A percentile compares a stretch with the other conserved stretches of the same genome.
These are phyloP conservation scores for Drosophila anomelani DNA, from an alignment of 2,888 invertebrate species.

Conservation along the genomic window DNA sequence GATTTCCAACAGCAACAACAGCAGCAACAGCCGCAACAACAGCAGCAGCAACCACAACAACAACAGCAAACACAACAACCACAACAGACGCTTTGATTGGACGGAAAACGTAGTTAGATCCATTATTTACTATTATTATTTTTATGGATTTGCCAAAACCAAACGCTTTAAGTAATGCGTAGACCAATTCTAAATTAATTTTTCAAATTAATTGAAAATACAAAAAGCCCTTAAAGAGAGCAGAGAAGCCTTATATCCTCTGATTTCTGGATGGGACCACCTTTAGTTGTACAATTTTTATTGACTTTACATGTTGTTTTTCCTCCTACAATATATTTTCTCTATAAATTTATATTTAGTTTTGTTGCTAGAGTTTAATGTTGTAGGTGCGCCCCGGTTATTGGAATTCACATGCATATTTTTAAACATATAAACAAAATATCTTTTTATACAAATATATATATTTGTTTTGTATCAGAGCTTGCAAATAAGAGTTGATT, in stretches of 20 bases:
- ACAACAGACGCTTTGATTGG: slow-evolving; percentile 72
- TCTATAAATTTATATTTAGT: slow-evolving; percentile 40
- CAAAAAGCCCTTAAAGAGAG: neutral
- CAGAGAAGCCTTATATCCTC: neutral
- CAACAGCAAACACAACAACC: slow-evolving; percentile 71
- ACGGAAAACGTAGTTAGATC: slow-evolving; percentile 48
- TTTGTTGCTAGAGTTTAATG: slow-evolving; percentile 50
- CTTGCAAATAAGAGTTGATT: neutral
- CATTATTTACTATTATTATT: slow-evolving; percentile 28
- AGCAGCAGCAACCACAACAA: slow-evolving; percentile 50
- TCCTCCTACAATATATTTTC: slow-evolving; percentile 18
- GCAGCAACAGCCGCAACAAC: slow-evolving; percentile 53
- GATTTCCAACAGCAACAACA: slow-evolving; percentile 83
- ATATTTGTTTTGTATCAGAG: slow-evolving; percentile 14
- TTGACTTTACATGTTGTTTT: slow-evolving; percentile 65
- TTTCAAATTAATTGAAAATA: neutral
- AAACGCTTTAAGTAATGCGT: slow-evolving; percentile 31
- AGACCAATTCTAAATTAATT: slow-evolving; percentile 36
- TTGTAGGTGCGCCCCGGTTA: slow-evolving; percentile 68
- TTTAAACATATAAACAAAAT: slow-evolving; percentile 25
- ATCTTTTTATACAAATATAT: slow-evolving; percentile 26
- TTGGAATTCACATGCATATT: slow-evolving; percentile 53
- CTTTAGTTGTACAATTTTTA: slow-evolving; percentile 56
- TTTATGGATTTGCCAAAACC: slow-evolving; percentile 17
- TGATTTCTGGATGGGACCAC: neutral